Evolutionary conservation across 2,888 invertebrate genomes (phyloP), one percentile per base, ranked within the genome.

Genomic region (Marronus borbonicus): DNA sequence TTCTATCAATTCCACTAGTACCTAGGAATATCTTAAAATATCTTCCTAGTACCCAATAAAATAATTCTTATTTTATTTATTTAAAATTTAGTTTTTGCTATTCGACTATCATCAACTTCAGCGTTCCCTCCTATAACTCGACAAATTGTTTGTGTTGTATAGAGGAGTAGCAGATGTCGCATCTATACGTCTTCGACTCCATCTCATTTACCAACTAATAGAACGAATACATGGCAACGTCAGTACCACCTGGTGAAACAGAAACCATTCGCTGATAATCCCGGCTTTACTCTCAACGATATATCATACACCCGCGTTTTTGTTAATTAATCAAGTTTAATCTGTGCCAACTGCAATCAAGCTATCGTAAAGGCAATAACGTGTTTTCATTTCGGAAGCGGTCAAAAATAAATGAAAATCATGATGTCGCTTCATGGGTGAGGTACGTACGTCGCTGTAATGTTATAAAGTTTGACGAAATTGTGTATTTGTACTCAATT

Each of bases 291-390:
- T 39, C 58, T 17, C 58, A 24, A 24, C 72, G 39, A 60, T 58
- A 72, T 72, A 72, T 72, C 52, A 60, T 39, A 39, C 58, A 36
- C 20, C 17, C 72, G 72, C 20, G 39, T 58, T 58, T 60, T 72
- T 72, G 72, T 72, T 72, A 72, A 72, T 58, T 72, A 72, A 58
- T 72, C 49, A 60, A 39, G 58, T 58, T 58, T 72, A 72, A 72
- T 55, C 31, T 55, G 68, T 28, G 50, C 14, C 49, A 52, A 52
- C 52, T 69, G 31, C 7, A 69, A 24, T 31, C 14, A 28, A 52
- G 49, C 49, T 50, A 24, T 24, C 66, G 12, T 20, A 39, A 44
- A 44, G 14, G 24, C 17, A 14, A 39, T 17, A 14, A 20, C 44
- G 39, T 39, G 20, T 66, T 44, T 49, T 66, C 44, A 44, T 49